Conservation (phyloP, 2,113 vertebrate genomes). For the Chloropsis hardwickii region DNA sequence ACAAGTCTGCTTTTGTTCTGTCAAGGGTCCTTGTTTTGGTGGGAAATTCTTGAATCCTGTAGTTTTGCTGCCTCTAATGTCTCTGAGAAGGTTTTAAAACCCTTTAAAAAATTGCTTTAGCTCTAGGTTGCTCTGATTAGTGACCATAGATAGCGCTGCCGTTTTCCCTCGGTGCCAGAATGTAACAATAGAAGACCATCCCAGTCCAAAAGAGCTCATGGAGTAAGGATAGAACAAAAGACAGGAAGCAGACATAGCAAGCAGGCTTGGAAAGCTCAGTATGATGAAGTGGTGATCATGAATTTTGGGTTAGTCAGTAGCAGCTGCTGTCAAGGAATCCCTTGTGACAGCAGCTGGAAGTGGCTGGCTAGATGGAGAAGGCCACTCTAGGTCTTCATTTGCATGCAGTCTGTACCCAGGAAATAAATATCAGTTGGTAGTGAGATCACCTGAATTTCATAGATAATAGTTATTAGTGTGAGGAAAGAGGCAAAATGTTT, state of each 20-base stretch:
- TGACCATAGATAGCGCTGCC: background rate
- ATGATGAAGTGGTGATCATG: background rate
- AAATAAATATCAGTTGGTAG: background rate
- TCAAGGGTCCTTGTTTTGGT: background rate
- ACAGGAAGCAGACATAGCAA: background rate
- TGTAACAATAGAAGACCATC: background rate
- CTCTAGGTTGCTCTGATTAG: background rate
- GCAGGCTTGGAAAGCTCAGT: background rate
- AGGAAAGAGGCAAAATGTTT: background rate
- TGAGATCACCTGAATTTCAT: background rate
- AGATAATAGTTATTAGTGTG: fast-evolving
- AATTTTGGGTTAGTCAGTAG: background rate
- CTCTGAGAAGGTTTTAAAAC: background rate
- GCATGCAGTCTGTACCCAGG: background rate
- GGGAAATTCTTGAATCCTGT: background rate
- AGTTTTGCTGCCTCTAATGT: background rate
- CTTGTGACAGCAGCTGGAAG: background rate
- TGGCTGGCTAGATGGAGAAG: background rate
- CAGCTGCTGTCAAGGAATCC: background rate
- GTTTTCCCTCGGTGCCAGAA: background rate
- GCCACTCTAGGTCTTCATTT: background rate
- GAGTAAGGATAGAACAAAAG: background rate
- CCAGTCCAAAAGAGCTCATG: background rate
- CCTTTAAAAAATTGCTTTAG: background rate
- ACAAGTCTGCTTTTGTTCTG: background rate